Evolutionary conservation across 2,888 invertebrate genomes (phyloP).

Genomic region (Cyaniris semiargus): DNA sequence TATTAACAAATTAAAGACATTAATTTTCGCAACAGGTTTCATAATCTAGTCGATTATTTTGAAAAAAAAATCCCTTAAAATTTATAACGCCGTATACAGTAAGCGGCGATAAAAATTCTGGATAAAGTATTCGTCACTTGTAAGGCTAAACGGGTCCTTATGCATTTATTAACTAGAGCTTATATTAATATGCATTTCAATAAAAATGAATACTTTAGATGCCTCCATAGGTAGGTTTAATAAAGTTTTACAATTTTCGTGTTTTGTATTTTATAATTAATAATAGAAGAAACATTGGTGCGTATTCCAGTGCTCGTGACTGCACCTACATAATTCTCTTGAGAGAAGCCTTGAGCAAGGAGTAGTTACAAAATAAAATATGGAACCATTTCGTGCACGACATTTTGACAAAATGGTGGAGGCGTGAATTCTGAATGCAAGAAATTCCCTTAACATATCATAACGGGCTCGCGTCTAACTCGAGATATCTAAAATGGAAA

Average conservation of each 20-base stretch:
- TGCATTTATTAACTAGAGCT: too few relatives aligned
- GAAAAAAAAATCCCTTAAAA: too few relatives aligned
- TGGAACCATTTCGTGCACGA: conserved; percentile 32
- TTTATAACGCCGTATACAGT: too few relatives aligned
- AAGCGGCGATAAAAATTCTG: too few relatives aligned
- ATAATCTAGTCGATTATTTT: too few relatives aligned
- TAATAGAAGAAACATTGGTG: neutral
- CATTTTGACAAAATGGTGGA: conserved; percentile 33
- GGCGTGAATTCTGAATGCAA: conserved; percentile 34
- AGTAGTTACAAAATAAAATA: conserved; percentile 28
- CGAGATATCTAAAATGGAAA: conserved; percentile 41
- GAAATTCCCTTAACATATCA: conserved; percentile 41
- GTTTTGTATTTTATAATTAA: neutral
- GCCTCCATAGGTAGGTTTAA: too few relatives aligned
- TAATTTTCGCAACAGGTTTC: too few relatives aligned
- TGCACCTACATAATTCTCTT: neutral
- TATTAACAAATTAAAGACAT: neutral
- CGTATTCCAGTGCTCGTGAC: neutral
- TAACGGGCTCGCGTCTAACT: conserved; percentile 41
- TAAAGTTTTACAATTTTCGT: neutral
- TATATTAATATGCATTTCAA: too few relatives aligned
- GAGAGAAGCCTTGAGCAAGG: neutral
- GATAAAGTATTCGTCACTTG: too few relatives aligned
- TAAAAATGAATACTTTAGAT: too few relatives aligned
- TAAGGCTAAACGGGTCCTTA: too few relatives aligned